phyloP scores from a whole-genome alignment of 1,140 invertebrate genomes.

The fruit fly (Drosophila melanogaster) region DNA sequence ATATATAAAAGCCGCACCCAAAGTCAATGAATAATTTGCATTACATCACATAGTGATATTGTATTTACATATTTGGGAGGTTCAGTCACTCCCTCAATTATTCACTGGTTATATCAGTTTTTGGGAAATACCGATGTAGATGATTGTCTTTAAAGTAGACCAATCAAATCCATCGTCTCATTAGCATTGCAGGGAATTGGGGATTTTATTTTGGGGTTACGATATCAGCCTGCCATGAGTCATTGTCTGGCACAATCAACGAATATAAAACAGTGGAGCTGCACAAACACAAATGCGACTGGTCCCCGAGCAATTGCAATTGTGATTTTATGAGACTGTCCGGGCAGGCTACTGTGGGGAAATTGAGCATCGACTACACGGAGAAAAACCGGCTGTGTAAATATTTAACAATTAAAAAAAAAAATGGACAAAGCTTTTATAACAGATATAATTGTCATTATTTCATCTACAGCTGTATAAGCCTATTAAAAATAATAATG shows the following conservation, averaged over 20 bases:
- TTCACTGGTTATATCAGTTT: not conserved
- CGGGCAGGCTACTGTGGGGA: conserved; percentile 37
- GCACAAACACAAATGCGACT: conserved; percentile 25
- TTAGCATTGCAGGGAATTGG: conserved; percentile 54
- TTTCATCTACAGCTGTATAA: too few relatives aligned
- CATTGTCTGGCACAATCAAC: conserved; percentile 58
- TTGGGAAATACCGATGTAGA: not conserved
- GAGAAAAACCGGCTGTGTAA: not conserved
- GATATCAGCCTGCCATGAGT: conserved; percentile 53
- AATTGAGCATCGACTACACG: conserved; percentile 39
- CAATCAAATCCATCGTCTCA: conserved; percentile 33
- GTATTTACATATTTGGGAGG: not conserved
- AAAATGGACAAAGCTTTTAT: too few relatives aligned
- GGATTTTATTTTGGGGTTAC: conserved; percentile 58
- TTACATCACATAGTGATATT: too few relatives aligned
- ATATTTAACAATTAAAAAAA: too few relatives aligned
- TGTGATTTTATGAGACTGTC: conserved; percentile 70
- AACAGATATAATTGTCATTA: too few relatives aligned
- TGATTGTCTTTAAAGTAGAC: conserved; percentile 29
- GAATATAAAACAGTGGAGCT: conserved; percentile 24
- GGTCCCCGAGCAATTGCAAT: conserved; percentile 53
- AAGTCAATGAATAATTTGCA: not conserved
- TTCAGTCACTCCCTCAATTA: not conserved
- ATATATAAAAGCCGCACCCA: too few relatives aligned
- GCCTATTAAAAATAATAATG: too few relatives aligned